Conservation (phyloP, 2,888 invertebrate species). For the Encarsia formosa region DNA sequence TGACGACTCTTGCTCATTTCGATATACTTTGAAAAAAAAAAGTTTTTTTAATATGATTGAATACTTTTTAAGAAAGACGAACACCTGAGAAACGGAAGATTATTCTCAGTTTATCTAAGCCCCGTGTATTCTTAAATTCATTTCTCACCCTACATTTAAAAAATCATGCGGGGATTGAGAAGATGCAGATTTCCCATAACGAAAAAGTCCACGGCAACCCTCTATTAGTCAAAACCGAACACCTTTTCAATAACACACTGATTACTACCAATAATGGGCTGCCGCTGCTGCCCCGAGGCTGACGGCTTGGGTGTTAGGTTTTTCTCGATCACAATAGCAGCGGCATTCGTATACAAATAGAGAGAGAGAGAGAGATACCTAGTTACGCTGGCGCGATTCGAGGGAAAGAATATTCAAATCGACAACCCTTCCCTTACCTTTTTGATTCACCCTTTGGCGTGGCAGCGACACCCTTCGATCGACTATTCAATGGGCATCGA, state of each 20-base stretch:
- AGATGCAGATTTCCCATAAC: conserved; percentile 5
- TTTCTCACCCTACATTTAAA: too few relatives aligned
- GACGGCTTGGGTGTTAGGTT: conserved; percentile 42
- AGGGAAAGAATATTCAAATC: conserved; percentile 51
- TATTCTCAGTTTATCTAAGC: too few relatives aligned
- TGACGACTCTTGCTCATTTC: too few relatives aligned
- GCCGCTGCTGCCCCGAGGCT: neutral
- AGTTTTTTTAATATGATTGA: too few relatives aligned
- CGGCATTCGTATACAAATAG: conserved; percentile 49
- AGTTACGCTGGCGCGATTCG: conserved; percentile 37
- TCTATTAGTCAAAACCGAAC: conserved; percentile 42
- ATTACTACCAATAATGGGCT: conserved; percentile 49
- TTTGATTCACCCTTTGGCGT: conserved; percentile 28
- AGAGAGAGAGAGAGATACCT: conserved; percentile 40
- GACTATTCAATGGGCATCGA: conserved; percentile 52
- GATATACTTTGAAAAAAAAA: too few relatives aligned
- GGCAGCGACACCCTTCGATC: conserved; percentile 48
- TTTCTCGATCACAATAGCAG: conserved; percentile 43
- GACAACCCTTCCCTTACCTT: conserved; percentile 42
- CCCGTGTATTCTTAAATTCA: too few relatives aligned
- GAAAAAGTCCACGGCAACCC: conserved; percentile 17
- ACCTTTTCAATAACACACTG: conserved; percentile 48
- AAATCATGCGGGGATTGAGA: too few relatives aligned
- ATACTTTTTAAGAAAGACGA: too few relatives aligned
- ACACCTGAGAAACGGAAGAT: too few relatives aligned